These are phyloP conservation scores for Agrilus planipennis DNA, from an alignment of 1,140 invertebrate genomes.

Conservation along the genomic window DNA sequence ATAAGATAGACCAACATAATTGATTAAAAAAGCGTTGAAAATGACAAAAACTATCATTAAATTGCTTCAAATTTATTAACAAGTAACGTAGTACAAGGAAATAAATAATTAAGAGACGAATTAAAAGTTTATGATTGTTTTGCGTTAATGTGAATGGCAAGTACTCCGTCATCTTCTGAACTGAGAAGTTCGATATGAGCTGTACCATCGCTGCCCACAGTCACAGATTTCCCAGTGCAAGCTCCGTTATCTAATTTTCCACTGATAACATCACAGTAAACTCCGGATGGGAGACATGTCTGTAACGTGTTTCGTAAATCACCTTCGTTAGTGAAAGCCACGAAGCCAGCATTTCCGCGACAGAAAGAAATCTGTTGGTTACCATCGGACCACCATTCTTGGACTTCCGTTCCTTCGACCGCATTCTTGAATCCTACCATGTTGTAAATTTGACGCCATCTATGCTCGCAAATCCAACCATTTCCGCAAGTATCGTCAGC, in stretches of 20 bases:
- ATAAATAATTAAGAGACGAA: too few species aligned
- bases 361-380: conserved; percentile 64
- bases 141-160: conserved; percentile 58
- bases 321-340: conserved; percentile 55
- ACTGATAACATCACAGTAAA: conserved; percentile 74
- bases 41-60: too few species aligned
- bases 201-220: conserved; percentile 46
- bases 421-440: conserved; percentile 64
- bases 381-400: conserved; percentile 60
- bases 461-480: conserved; percentile 81
- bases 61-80: too few species aligned
- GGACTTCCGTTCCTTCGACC: conserved; percentile 39
- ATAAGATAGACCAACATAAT: too few species aligned
- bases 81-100: too few species aligned
- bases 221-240: conserved; percentile 56
- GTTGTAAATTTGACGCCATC: conserved; percentile 68
- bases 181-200: conserved; percentile 48
- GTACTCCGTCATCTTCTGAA: conserved; percentile 51
- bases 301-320: conserved; percentile 41
- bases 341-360: conserved; percentile 50
- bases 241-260: conserved; percentile 44
- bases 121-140: background rate
- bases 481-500: conserved; percentile 50
- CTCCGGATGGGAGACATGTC: conserved; percentile 61
- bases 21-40: too few species aligned